Evolutionary conservation across 2,888 invertebrate species (phyloP), one percentile per base, ranked within the genome.

Genomic region (Idaea biselata): DNA sequence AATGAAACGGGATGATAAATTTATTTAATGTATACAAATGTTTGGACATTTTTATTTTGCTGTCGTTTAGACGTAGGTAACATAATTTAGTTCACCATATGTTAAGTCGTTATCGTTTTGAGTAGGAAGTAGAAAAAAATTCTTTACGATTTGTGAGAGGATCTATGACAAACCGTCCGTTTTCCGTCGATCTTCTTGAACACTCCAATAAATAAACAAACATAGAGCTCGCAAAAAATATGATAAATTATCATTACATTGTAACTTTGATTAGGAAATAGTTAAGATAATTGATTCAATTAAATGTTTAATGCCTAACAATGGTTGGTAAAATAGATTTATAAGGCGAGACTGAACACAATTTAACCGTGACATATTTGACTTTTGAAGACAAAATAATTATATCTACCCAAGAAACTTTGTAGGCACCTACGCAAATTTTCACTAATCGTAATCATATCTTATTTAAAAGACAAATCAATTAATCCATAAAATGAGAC

Each of bases 11-110:
- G 85, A 91, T 91, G 91, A 91, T 92, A 92, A 91, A 92, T 92
- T 91, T 91, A 87, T 91, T 89, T 90, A 89, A 91, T 90, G 91
- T 90, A 91, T 91, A 92, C 91, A 91, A 92, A 92, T 92, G 90
- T 91, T 92, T 92, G 89, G 91, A 92, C 91, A 91, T 91, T 91
- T 92, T 91, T 91, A 92, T 91, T 91, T 90, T 83, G 86, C 86
- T 89, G 91, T 87, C 90, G 87, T 84, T 91, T 89, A 89, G 81
- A 85, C 84, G 88, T 89, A 89, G 89, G 89, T 89, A 88, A 89
- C 89, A 89, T 91, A 89, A 91, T 91, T 91, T 89, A 90, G 90
- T 86, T 88, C 85, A 84, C 91, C 91, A 92, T 92, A 84, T 92
- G 91, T 90, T 89, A 81, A 82, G 85, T 83, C 84, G 86, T 84